These are phyloP conservation scores for Trichosurus vulpecula DNA, from an alignment of 2,797 vertebrate genomes.

Conservation along the genomic window DNA sequence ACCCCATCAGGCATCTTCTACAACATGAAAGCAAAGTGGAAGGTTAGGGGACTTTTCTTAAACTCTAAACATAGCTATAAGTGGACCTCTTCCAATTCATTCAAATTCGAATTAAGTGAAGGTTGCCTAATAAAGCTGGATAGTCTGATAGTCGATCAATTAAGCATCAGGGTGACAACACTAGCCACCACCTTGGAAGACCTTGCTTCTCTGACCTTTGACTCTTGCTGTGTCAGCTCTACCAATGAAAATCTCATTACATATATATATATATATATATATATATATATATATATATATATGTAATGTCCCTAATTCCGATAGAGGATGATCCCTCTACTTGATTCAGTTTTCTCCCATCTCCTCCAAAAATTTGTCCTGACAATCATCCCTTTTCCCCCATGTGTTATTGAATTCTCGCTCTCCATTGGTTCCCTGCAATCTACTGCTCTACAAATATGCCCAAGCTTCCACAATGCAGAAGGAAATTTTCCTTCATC, in stretches of 20 bases:
- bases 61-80: not conserved
- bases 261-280: too few relatives aligned
- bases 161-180: not conserved
- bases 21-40: not conserved
- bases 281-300: too few relatives aligned
- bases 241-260: not conserved
- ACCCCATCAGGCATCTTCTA: not conserved
- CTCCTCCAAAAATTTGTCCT: not conserved
- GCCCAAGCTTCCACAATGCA: too few relatives aligned
- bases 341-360: not conserved
- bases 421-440: too few relatives aligned
- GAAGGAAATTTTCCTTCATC: too few relatives aligned
- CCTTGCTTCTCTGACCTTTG: not conserved
- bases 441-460: too few relatives aligned
- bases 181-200: not conserved
- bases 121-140: conserved; percentile 7
- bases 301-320: too few relatives aligned
- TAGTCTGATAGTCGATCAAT: not conserved
- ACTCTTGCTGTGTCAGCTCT: not conserved
- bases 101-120: not conserved
- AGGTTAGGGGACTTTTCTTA: conserved; percentile 23
- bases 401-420: too few relatives aligned
- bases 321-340: not conserved
- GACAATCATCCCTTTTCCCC: not conserved
- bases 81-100: not conserved